phyloP scores from a whole-genome alignment of 2,888 invertebrate genomes.

The Hydraecia micacea region DNA sequence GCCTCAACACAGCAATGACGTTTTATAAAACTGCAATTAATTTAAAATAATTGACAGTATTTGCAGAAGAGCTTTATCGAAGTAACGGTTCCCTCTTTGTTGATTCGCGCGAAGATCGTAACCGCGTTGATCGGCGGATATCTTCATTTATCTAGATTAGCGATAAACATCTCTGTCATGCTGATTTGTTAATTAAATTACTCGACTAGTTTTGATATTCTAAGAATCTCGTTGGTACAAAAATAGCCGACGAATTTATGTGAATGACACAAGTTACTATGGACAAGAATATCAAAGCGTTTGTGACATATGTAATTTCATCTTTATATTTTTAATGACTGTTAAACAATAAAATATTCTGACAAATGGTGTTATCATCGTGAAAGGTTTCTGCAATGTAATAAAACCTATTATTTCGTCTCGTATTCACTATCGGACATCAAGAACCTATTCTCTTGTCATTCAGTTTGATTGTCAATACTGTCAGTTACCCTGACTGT shows the following conservation, averaged over 20 bases:
- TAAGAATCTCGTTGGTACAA: conserved; percentile 12
- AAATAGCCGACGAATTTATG: conserved; percentile 10
- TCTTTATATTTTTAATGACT: conserved; percentile 4
- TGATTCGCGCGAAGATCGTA: conserved; percentile 34
- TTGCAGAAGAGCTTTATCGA: conserved; percentile 41
- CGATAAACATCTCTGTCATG: conserved; percentile 46
- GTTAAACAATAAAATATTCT: conserved; percentile 32
- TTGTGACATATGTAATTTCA: background rate
- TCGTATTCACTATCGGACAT: conserved; percentile 55
- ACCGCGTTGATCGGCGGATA: conserved; percentile 36
- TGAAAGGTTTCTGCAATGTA: conserved; percentile 40
- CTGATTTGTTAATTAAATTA: conserved; percentile 43
- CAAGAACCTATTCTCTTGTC: conserved; percentile 60
- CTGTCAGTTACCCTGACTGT: conserved; percentile 49
- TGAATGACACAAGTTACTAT: conserved; percentile 5
- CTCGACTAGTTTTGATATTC: conserved; percentile 42
- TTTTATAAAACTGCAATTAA: conserved; percentile 53
- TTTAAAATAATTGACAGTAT: conserved; percentile 61
- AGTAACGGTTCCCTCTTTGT: conserved; percentile 55
- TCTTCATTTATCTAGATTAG: conserved; percentile 52
- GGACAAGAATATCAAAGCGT: background rate
- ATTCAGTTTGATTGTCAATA: conserved; percentile 55
- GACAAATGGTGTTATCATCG: conserved; percentile 45
- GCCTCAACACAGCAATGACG: conserved; percentile 32
- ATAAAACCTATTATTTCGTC: conserved; percentile 62